A percentile compares a stretch with the other conserved stretches of the same genome.
phyloP scores from a whole-genome alignment of 2,113 vertebrate species.

The Baryphthengus martii region DNA sequence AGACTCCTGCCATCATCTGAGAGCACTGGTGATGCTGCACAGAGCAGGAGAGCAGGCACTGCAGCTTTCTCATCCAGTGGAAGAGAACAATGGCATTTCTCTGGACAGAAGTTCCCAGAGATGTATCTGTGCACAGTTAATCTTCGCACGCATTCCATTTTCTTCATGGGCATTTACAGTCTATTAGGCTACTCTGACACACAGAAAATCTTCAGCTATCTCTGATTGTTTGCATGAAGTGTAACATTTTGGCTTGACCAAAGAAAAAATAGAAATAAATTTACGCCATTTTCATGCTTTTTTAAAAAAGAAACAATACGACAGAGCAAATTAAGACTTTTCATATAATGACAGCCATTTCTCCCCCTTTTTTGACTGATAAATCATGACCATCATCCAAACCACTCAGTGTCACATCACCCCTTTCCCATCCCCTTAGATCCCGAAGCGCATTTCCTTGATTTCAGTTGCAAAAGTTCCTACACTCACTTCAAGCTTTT shows the following conservation, averaged over 20 bases:
- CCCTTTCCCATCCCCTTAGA: background rate
- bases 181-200: background rate
- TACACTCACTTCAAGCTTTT: background rate
- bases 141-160: background rate
- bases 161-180: fast-evolving
- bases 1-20: fast-evolving
- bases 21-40: fast-evolving
- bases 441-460: background rate
- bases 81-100: background rate
- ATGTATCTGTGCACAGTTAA: background rate
- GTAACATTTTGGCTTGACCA: background rate
- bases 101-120: background rate
- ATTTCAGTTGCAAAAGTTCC: background rate
- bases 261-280: background rate
- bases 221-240: background rate
- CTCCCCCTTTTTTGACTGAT: background rate
- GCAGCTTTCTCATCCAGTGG: background rate
- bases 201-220: background rate
- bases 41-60: fast-evolving
- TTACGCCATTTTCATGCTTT: background rate
- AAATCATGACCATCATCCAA: background rate
- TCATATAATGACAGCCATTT: background rate
- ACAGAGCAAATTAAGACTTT: background rate
- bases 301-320: background rate
- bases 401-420: background rate